Evolutionary conservation across 2,113 vertebrate genomes (phyloP), one percentile per base, ranked within the genome.

Genomic region (Nothoprocta pentlandii): DNA sequence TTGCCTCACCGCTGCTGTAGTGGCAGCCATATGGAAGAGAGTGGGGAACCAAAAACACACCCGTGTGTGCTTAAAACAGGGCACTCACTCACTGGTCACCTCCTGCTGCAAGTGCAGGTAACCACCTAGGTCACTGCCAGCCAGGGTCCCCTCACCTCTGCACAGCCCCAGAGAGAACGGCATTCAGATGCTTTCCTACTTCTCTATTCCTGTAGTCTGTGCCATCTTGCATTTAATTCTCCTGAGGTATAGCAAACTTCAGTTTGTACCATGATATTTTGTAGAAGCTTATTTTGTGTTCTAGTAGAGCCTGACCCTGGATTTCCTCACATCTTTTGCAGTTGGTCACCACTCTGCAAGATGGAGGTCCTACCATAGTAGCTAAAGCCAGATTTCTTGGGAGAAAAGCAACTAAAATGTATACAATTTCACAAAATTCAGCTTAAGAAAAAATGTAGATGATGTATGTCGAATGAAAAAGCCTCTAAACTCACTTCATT

Each of bases 121-220:
- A 36, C 41, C 36, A 23, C 28, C n/a, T 2, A 1, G 21, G 49
- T 22, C 49, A 49, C 49, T 5, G 16, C n/a, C 20, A 36, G 51
- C 23, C 1, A 1, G 68, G 23, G 16, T 1, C 1, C 62, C 36
- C 30, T 73, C 51, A 47, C 42, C 49, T 41, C 58, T 46, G 7
- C 25, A 14, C 41, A 28, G 13, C 34, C 25, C 5, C 0, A 0
- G 30, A 16, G 28, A 42, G 0, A 1, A 12, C 6, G 21, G 34
- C 68, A 36, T 10, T 36, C 41, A 6, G 6, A 23, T 56, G 16
- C 49, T 49, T 67, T 51, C 7, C 9, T 62, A 44, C 54, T 28
- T 61, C 51, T 73, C 59, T 21, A 25, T n/a, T 22, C 12, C 53
- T 66, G 34, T 0, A 0, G 44, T 41, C 59, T 25, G 15, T 4